Conservation (phyloP, 1,140 invertebrate genomes). For the Drosophila repletoides region DNA sequence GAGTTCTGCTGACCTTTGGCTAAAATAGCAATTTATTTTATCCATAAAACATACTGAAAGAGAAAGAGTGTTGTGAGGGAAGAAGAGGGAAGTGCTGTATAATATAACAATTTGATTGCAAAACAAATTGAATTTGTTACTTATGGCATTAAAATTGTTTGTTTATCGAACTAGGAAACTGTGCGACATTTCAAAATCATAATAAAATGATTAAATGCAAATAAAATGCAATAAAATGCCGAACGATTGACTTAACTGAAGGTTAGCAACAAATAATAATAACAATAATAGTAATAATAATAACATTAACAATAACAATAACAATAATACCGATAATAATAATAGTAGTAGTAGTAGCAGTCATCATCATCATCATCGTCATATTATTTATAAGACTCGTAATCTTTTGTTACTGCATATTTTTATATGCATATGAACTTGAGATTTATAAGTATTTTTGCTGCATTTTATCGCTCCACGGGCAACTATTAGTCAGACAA, state of each 20-base stretch:
- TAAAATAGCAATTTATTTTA: constrained; percentile 45
- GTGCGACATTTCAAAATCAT: too few relatives aligned
- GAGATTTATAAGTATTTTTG: constrained; percentile 50
- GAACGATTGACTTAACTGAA: constrained; percentile 5
- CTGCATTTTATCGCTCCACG: constrained; percentile 23
- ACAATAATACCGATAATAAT: constrained; percentile 32
- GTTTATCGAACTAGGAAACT: too few relatives aligned
- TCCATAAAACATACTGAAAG: constrained; percentile 9
- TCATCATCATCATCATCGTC: too few relatives aligned
- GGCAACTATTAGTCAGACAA: not conserved
- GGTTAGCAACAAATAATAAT: constrained; percentile 10
- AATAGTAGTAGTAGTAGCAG: too few relatives aligned
- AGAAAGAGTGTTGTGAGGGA: constrained; percentile 6
- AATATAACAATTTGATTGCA: constrained; percentile 25
- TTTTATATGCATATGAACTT: constrained; percentile 64
- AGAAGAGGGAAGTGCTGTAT: not conserved
- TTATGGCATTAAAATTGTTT: constrained; percentile 11
- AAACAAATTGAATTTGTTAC: constrained; percentile 27
- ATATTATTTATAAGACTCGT: constrained; percentile 31
- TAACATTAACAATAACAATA: constrained; percentile 27
- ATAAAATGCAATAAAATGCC: constrained; percentile 19
- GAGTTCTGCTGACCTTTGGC: constrained; percentile 43
- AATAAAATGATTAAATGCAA: constrained; percentile 19
- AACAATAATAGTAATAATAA: constrained; percentile 16
- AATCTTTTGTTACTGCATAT: constrained; percentile 33